Conservation (phyloP, 2,797 vertebrate genomes). For the Huso huso region DNA sequence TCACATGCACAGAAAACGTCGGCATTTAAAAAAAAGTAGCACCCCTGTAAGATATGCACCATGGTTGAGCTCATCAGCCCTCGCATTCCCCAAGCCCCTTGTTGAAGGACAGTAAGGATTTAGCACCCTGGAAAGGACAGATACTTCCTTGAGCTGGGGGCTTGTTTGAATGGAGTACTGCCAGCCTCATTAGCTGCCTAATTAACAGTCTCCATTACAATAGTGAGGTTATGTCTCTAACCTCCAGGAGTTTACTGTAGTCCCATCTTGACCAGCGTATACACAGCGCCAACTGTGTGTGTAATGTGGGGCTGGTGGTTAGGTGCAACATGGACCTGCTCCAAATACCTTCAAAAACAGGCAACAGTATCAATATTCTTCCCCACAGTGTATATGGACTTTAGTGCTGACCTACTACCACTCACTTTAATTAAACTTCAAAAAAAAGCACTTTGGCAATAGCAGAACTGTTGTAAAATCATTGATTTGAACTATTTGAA, state of each 20-base stretch:
- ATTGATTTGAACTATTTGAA: too few species aligned
- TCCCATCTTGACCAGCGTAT: not conserved
- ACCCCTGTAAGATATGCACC: not conserved
- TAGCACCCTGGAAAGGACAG: slow-evolving; percentile 10
- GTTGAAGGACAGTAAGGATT: not conserved
- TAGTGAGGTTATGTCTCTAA: slow-evolving; percentile 7
- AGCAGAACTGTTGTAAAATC: too few species aligned
- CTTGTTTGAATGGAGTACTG: not conserved
- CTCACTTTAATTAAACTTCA: too few species aligned
- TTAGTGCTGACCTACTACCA: too few species aligned
- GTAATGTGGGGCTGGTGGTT: too few species aligned
- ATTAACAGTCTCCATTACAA: slow-evolving; percentile 12
- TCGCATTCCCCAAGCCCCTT: not conserved
- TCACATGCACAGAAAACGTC: too few species aligned
- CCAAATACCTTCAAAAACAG: too few species aligned
- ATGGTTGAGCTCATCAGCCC: not conserved
- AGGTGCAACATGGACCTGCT: too few species aligned
- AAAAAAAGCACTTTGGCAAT: too few species aligned
- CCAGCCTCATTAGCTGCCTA: slow-evolving; percentile 13
- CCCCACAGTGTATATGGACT: too few species aligned
- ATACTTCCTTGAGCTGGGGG: slow-evolving; percentile 9
- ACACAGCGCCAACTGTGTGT: too few species aligned
- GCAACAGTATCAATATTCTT: too few species aligned
- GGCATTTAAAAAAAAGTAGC: not conserved
- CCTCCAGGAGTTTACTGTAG: slow-evolving; percentile 3